These are phyloP conservation scores for Spodoptera exigua DNA, from an alignment of 2,888 invertebrate species.

Conservation along the genomic window DNA sequence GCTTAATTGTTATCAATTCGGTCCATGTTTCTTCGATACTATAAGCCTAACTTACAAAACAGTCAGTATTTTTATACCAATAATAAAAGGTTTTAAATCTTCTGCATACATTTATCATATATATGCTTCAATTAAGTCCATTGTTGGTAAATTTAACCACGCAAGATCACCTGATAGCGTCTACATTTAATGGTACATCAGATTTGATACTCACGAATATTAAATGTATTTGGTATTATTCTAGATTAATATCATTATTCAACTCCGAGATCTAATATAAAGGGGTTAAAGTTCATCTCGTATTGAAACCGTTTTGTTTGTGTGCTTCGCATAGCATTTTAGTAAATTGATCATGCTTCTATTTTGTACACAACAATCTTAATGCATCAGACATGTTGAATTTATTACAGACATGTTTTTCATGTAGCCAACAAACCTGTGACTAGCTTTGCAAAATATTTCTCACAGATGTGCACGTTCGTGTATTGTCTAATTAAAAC, in stretches of 20 bases:
- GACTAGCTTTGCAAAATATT: conserved; percentile 10
- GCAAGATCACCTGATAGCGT: conserved; percentile 27
- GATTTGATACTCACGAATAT: conserved; percentile 22
- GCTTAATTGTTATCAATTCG: too few relatives aligned
- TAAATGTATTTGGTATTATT: conserved; percentile 23
- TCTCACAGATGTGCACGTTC: conserved; percentile 11
- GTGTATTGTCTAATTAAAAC: conserved; percentile 17
- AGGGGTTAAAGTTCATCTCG: conserved; percentile 28
- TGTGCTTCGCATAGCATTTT: conserved; percentile 8
- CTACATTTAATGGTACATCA: conserved; percentile 22
- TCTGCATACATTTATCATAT: too few relatives aligned
- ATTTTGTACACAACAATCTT: conserved; percentile 18
- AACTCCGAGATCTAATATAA: conserved; percentile 11
- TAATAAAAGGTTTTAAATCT: too few relatives aligned
- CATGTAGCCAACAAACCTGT: neutral
- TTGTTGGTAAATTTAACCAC: conserved; percentile 15
- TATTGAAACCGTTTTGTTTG: conserved; percentile 26
- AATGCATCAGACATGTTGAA: conserved; percentile 8
- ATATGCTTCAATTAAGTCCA: conserved; percentile 21
- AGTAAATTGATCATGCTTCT: conserved; percentile 26
- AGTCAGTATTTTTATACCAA: too few relatives aligned
- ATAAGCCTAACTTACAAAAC: too few relatives aligned
- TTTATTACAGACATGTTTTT: conserved; percentile 21
- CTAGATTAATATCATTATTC: conserved; percentile 22
- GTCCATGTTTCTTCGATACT: too few relatives aligned